These are phyloP conservation scores for Blennius ocellaris DNA, from an alignment of 2,113 vertebrate species.

Conservation along the genomic window DNA sequence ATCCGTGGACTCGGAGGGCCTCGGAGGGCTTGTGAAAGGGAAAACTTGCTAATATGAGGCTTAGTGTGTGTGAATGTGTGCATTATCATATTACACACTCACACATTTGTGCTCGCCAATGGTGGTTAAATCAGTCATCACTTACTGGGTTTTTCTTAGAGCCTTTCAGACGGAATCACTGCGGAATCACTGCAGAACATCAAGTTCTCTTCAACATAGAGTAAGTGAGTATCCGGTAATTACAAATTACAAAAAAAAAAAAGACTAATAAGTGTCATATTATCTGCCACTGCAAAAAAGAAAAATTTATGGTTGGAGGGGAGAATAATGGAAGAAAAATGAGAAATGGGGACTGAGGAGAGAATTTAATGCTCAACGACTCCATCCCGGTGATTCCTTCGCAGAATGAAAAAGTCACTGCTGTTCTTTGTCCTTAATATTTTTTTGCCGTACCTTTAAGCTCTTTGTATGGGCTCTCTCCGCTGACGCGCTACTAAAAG, in stretches of 20 bases:
- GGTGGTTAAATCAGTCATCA: not conserved
- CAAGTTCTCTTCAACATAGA: not conserved
- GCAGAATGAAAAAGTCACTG: not conserved
- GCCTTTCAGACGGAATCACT: not conserved
- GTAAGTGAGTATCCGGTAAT: not conserved
- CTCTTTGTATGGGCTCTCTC: not conserved
- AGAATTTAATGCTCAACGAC: not conserved
- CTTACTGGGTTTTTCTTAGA: conserved; percentile 8
- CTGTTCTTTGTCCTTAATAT: not conserved
- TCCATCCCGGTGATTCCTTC: not conserved
- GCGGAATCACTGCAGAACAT: conserved; percentile 1
- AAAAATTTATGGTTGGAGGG: not conserved
- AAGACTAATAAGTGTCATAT: not conserved
- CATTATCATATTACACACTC: not conserved
- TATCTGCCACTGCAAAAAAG: not conserved
- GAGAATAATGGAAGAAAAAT: not conserved
- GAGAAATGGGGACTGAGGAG: not conserved
- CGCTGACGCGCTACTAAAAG: conserved; percentile 4
- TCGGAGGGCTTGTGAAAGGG: conserved; percentile 35
- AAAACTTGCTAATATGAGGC: conserved; percentile 19
- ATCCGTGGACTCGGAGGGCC: conserved; percentile 32
- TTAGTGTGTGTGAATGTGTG: not conserved
- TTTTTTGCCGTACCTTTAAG: not conserved
- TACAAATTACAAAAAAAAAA: not conserved
- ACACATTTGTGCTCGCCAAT: not conserved